phyloP scores from a whole-genome alignment of 2,888 invertebrate species.

The Dascillus cervinus region DNA sequence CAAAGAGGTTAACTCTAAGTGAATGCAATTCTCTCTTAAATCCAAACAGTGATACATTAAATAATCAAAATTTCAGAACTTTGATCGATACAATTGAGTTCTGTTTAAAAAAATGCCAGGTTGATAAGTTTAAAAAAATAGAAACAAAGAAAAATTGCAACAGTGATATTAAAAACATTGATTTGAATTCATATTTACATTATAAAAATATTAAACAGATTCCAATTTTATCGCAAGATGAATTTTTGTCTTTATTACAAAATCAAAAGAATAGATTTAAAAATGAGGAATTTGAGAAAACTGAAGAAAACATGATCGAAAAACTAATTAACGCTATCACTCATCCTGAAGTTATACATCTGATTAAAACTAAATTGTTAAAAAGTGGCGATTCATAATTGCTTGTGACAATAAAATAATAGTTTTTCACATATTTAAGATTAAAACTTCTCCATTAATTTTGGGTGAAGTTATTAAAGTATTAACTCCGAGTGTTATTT shows the following conservation, averaged over 20 bases:
- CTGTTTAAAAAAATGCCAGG: conserved; percentile 2
- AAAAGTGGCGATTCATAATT: no score
- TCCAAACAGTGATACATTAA: conserved; percentile 54
- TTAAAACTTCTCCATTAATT: no score
- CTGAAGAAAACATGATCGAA: conserved; percentile 31
- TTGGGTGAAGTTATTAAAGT: no score
- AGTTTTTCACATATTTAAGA: no score
- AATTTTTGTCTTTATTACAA: conserved; percentile 25
- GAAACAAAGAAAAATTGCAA: conserved; percentile 5
- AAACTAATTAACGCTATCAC: conserved; percentile 59
- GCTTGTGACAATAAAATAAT: no score
- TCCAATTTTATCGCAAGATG: conserved; percentile 18
- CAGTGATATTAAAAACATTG: no score
- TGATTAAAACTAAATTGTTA: conserved; percentile 37
- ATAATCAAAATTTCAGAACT: conserved; percentile 2
- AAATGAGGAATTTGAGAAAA: conserved; percentile 33
- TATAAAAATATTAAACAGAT: conserved; percentile 14
- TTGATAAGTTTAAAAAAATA: not conserved
- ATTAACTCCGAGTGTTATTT: no score
- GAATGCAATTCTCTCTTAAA: conserved; percentile 51
- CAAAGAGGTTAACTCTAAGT: conserved; percentile 47
- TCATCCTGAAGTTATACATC: conserved; percentile 51
- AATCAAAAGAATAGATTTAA: conserved; percentile 25
- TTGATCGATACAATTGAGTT: not conserved
- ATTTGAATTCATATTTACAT: not conserved